Evolutionary conservation across 1,140 invertebrate genomes (phyloP).

Genomic region (Doryteuthis pealeii): DNA sequence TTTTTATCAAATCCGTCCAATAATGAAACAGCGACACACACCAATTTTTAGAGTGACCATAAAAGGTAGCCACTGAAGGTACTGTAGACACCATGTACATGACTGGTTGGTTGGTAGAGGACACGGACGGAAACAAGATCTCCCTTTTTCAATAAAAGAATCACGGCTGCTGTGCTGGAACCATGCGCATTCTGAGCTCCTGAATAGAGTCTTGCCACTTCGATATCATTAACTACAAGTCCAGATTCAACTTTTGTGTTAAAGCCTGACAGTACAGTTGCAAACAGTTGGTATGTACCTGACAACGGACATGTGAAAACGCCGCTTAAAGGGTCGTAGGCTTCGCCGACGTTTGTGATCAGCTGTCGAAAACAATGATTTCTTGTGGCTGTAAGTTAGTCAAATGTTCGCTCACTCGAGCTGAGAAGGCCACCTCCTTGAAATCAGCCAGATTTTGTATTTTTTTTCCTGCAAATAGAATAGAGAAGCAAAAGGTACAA

Average conservation of each 20-base stretch:
- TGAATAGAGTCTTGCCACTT: constrained; percentile 35
- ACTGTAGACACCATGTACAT: constrained; percentile 39
- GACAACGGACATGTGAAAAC: constrained; percentile 24
- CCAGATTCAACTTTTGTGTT: constrained; percentile 37
- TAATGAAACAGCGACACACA: background rate
- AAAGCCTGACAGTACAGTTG: constrained; percentile 33
- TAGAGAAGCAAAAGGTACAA: too few species aligned
- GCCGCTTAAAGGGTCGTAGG: constrained; percentile 26
- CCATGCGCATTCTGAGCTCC: constrained; percentile 39
- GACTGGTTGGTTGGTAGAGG: constrained; percentile 30
- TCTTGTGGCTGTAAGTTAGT: constrained; percentile 13
- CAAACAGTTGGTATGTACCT: constrained; percentile 29
- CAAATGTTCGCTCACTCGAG: constrained; percentile 15
- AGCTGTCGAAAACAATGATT: constrained; percentile 26
- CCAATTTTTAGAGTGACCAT: background rate
- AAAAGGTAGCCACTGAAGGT: constrained; percentile 33
- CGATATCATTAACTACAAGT: constrained; percentile 35
- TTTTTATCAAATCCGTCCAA: background rate
- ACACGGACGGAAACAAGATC: constrained; percentile 31
- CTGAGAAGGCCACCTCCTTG: constrained; percentile 21
- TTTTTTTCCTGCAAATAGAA: too few species aligned
- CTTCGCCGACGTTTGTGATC: constrained; percentile 29
- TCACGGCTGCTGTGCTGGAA: constrained; percentile 32
- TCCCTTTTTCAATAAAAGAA: constrained; percentile 28
- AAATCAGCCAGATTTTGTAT: background rate